Percentiles rank a stretch among this genome's conserved stretches.
Evolutionary conservation across 1,140 invertebrate genomes (phyloP).

Genomic region (Megalopta genalis): DNA sequence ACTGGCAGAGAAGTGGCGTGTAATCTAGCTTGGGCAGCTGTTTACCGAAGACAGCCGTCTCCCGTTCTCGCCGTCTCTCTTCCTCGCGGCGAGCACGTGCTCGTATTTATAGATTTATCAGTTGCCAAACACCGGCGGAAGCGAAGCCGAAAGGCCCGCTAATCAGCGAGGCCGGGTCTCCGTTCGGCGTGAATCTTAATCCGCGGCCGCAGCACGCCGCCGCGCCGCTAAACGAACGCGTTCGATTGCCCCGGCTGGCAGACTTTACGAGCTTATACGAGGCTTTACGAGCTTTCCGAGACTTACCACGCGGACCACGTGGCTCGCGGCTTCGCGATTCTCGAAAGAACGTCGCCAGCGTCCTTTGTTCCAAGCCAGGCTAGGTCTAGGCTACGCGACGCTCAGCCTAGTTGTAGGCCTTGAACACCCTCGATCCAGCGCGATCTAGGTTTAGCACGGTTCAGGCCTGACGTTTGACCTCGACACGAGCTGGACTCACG

Average conservation of each 20-base stretch:
- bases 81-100: neutral
- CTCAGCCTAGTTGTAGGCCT: neutral
- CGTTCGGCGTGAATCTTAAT: neutral
- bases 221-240: neutral
- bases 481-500: neutral
- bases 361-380: neutral
- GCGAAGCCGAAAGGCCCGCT: neutral
- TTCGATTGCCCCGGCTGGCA: neutral
- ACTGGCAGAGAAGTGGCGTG: neutral
- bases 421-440: neutral
- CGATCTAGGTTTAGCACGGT: neutral
- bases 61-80: neutral
- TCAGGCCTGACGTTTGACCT: neutral
- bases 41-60: constrained; percentile 3
- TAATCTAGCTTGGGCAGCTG: constrained; percentile 16
- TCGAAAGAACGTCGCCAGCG: neutral
- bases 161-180: neutral
- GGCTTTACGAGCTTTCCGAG: neutral
- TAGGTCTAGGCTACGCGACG: neutral
- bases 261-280: constrained; percentile 17
- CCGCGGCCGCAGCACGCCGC: neutral
- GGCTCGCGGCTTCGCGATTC: neutral
- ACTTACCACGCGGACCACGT: neutral
- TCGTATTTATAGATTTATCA: constrained; percentile 55
- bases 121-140: constrained; percentile 27